Conservation (phyloP, 2,797 vertebrate genomes). For the Tokudaia muenninki region DNA sequence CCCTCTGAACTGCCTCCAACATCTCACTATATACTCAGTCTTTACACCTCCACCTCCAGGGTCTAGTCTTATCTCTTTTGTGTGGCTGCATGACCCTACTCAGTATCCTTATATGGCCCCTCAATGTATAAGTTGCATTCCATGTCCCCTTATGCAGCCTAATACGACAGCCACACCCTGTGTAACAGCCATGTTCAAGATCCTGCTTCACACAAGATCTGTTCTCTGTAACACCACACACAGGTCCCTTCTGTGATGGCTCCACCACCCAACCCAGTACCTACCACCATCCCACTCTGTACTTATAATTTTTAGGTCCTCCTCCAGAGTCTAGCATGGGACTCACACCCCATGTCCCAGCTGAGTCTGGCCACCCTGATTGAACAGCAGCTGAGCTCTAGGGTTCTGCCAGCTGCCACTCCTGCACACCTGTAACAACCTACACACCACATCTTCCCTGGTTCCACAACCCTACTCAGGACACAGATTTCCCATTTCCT, state of each 20-base stretch:
- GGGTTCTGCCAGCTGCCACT: not conserved
- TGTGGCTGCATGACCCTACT: not conserved
- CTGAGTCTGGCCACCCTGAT: not conserved
- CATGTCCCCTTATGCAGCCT: not conserved
- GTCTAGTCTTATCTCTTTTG: not conserved
- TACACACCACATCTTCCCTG: not conserved
- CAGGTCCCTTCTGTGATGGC: not conserved
- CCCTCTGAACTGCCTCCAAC: not conserved
- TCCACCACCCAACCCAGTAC: too few relatives aligned
- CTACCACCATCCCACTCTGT: too few relatives aligned
- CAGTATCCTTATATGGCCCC: not conserved
- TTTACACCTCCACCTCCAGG: not conserved
- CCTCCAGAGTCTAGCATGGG: not conserved
- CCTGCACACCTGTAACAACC: not conserved
- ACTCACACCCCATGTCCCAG: not conserved
- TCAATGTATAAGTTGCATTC: not conserved
- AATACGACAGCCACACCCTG: not conserved
- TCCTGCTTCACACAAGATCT: not conserved
- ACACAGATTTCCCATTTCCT: not conserved
- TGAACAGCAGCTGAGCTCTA: not conserved
- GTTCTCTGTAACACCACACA: not conserved
- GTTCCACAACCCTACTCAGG: not conserved
- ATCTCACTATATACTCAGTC: not conserved
- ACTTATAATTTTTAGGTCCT: too few relatives aligned
- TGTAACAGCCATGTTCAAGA: not conserved